phyloP scores from a whole-genome alignment of 2,797 vertebrate species.

The Gouania willdenowi region DNA sequence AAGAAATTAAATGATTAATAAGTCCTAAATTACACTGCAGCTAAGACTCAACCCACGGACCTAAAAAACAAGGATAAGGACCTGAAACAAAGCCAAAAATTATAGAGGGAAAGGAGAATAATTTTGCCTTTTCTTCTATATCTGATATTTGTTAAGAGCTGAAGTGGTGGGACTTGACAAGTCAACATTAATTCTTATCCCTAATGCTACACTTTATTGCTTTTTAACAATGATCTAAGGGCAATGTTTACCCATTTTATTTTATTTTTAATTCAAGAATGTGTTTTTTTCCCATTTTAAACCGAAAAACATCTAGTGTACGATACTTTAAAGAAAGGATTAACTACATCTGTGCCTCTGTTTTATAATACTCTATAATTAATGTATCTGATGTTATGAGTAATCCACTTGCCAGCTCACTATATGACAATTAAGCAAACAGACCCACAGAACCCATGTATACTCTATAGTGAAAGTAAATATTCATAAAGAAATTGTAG shows the following conservation, averaged over 20 bases:
- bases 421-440: constrained; percentile 63
- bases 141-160: constrained; percentile 9
- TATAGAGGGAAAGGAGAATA: constrained; percentile 29
- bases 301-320: constrained; percentile 59
- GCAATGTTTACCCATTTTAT: constrained; percentile 50
- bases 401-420: constrained; percentile 55
- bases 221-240: constrained; percentile 48
- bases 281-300: constrained; percentile 53
- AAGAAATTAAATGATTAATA: constrained; percentile 19
- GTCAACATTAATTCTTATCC: constrained; percentile 32
- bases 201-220: constrained; percentile 43
- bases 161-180: constrained; percentile 19
- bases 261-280: constrained; percentile 57
- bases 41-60: constrained; percentile 52
- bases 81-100: constrained; percentile 2
- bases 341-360: constrained; percentile 49
- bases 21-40: constrained; percentile 4
- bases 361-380: constrained; percentile 62
- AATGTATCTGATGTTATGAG: constrained; percentile 49
- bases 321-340: constrained; percentile 58
- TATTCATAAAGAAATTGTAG: constrained; percentile 68
- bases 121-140: constrained; percentile 8
- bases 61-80: constrained; percentile 14
- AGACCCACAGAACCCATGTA: constrained; percentile 65
- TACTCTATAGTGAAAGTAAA: constrained; percentile 56